Evolutionary conservation across 2,797 vertebrate genomes (phyloP).

Genomic region (Capromys pilorides): DNA sequence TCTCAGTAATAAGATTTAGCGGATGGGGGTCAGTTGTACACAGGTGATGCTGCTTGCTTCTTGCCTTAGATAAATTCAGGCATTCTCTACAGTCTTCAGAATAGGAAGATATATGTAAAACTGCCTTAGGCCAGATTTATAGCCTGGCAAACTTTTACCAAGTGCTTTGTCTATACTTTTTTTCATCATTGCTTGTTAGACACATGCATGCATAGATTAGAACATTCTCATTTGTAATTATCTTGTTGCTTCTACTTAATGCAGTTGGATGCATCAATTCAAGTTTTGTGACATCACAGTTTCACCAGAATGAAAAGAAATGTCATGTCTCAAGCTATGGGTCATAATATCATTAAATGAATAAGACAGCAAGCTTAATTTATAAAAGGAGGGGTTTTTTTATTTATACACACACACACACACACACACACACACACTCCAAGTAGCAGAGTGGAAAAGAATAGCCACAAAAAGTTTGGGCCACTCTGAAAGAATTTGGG

Average conservation of each 20-base stretch:
- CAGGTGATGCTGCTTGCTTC: not conserved
- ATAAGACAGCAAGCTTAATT: slow-evolving; percentile 65
- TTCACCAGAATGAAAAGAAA: slow-evolving; percentile 75
- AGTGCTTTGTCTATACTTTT: slow-evolving; percentile 10
- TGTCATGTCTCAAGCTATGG: slow-evolving; percentile 64
- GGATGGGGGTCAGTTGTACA: not conserved
- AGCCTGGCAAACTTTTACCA: slow-evolving; percentile 32
- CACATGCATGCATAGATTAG: not conserved
- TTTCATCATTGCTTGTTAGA: slow-evolving; percentile 58
- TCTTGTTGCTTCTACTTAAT: slow-evolving; percentile 65
- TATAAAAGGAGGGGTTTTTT: slow-evolving; percentile 61
- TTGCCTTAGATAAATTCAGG: not conserved
- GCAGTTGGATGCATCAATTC: slow-evolving; percentile 61
- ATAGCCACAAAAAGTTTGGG: slow-evolving; percentile 33
- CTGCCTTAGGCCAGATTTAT: not conserved
- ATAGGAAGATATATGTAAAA: not conserved
- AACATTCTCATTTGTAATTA: slow-evolving; percentile 69
- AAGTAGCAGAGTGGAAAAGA: slow-evolving; percentile 47
- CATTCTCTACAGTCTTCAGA: slow-evolving; percentile 3
- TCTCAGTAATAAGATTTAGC: not conserved
- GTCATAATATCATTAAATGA: slow-evolving; percentile 65
- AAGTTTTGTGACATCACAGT: slow-evolving; percentile 74
- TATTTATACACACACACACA: slow-evolving; percentile 47
- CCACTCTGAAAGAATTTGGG: slow-evolving; percentile 5
- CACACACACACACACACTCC: not conserved